These are phyloP conservation scores for Tetrapedia diversipes DNA, from an alignment of 2,888 invertebrate species.

Conservation along the genomic window DNA sequence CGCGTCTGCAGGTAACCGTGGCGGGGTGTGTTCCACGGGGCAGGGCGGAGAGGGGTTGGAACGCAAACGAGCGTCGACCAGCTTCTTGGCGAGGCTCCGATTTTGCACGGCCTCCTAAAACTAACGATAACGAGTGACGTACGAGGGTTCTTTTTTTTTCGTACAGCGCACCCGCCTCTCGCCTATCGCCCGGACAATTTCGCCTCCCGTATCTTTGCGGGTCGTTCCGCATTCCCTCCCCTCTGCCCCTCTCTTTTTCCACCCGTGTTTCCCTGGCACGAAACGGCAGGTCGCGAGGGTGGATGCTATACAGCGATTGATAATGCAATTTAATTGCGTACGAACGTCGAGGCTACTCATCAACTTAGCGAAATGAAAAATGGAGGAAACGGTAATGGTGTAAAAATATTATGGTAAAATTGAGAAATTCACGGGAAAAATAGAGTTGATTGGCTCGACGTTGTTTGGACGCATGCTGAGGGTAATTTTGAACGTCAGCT, in stretches of 20 bases:
- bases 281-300: background rate
- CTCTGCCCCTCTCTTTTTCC: background rate
- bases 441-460: too few species aligned
- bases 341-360: too few species aligned
- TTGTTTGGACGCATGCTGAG: too few species aligned
- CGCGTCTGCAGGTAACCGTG: slow-evolving; percentile 8
- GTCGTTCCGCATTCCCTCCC: background rate
- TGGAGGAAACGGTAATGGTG: too few species aligned
- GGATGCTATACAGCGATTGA: slow-evolving; percentile 3
- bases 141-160: slow-evolving; percentile 51
- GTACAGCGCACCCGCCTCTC: background rate
- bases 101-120: slow-evolving; percentile 54
- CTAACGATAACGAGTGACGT: slow-evolving; percentile 64
- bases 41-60: slow-evolving; percentile 2
- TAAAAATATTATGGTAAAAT: too few species aligned
- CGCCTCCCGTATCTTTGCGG: slow-evolving; percentile 40
- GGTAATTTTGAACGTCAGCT: too few species aligned
- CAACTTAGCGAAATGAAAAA: too few species aligned
- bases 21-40: background rate
- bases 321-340: slow-evolving; percentile 33
- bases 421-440: too few species aligned
- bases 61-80: slow-evolving; percentile 43
- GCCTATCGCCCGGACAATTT: slow-evolving; percentile 38
- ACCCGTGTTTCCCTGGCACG: background rate
- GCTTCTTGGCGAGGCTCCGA: slow-evolving; percentile 57